Evolutionary conservation across 1,140 invertebrate genomes (phyloP), one percentile per base, ranked within the genome.

Genomic region (Pemphigus obesinymphae): DNA sequence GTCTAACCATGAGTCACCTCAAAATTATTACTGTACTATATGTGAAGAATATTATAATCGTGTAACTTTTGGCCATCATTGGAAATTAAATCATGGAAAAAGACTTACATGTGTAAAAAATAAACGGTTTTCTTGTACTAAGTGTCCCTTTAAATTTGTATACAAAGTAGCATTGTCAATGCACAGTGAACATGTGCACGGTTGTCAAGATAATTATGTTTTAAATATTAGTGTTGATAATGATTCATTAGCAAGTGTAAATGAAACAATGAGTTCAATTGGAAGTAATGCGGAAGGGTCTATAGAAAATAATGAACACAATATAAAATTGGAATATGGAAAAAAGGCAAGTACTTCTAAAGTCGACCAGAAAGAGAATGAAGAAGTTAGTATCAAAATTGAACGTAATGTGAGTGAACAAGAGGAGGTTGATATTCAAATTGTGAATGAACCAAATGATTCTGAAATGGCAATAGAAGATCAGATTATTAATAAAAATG

Each of bases 1-100:
- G 8, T 5, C 31, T 3, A 73, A 31, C 31, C 26, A 1, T 5
- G 2, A 26, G 29, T 7, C 29, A 40, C 76, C 76, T 45, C 11
- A 10, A 0, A 80, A 63, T 29, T 80, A 80, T 63, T 80, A 80
- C 45, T 80, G 76, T 43, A 63, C 76, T 45, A 43, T 63, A 43
- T 80, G 76, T 45, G 45, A 80, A 45, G 58, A 80, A n/a, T n/a
- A n/a, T n/a, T n/a, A n/a, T 80, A 63, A 31, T 80, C 45, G 43
- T 55, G 31, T 45, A 20, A n/a, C 15, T 26, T 80, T 80, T 63
- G 17, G 7, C n/a, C 10, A 43, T 43, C 76, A 80, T 37, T n/a
- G n/a, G n/a, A n/a, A n/a, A n/a, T n/a, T n/a, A n/a, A n/a, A n/a
- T n/a, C n/a, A n/a, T n/a, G n/a, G n/a, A n/a, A n/a, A n/a, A n/a